Conservation (phyloP, 2,113 vertebrate genomes). For the Phoxinus phoxinus region DNA sequence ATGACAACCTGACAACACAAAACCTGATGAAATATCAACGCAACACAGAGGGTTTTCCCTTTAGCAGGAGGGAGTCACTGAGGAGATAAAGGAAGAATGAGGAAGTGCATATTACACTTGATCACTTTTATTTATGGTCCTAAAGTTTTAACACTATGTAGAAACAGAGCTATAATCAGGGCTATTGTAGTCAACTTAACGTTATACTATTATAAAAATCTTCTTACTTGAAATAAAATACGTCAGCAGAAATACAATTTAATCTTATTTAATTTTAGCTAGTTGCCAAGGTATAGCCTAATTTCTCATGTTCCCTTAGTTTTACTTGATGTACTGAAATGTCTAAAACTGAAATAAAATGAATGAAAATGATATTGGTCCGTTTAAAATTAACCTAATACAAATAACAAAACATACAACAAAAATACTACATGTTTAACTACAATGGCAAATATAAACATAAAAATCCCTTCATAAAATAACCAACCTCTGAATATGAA, state of each 20-base stretch:
- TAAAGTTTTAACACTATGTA: neutral
- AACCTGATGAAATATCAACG: slow-evolving; percentile 21
- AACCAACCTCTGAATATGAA: neutral
- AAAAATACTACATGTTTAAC: neutral
- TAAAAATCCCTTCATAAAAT: neutral
- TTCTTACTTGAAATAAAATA: neutral
- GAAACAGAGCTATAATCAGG: no score
- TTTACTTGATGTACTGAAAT: neutral
- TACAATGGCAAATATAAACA: neutral
- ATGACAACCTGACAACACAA: neutral
- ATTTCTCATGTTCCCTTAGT: neutral
- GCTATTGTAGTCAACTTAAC: neutral
- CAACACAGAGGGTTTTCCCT: slow-evolving; percentile 19
- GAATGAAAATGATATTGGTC: neutral
- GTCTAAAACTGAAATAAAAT: neutral
- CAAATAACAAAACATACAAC: neutral
- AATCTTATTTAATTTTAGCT: neutral
- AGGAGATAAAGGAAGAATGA: neutral
- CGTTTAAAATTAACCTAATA: neutral
- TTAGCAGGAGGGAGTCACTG: neutral
- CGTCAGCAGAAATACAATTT: neutral
- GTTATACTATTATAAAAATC: neutral
- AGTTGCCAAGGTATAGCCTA: neutral
- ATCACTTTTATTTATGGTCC: neutral
- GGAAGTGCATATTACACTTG: neutral